A percentile compares a stretch with the other conserved stretches of the same genome.
Conservation (phyloP, 2,888 invertebrate species). For the Julus scandinavius region DNA sequence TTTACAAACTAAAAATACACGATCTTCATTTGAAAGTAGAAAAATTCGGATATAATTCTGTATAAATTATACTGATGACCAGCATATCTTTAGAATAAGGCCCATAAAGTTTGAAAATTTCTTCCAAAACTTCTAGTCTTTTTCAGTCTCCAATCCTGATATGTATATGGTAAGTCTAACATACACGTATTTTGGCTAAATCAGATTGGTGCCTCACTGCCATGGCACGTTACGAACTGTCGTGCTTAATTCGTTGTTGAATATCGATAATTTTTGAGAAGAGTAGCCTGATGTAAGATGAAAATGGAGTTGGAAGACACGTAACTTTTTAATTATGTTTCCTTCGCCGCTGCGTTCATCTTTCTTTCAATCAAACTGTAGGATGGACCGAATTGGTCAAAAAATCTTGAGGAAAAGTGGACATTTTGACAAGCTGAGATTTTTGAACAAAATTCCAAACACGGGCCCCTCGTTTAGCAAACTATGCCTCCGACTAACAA, state of each 20-base stretch:
- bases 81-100: too few species aligned
- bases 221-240: background rate
- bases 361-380: background rate
- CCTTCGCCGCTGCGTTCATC: background rate
- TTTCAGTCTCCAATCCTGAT: background rate
- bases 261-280: constrained; percentile 3
- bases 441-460: background rate
- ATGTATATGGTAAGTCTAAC: background rate
- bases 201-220: background rate
- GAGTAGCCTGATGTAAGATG: background rate
- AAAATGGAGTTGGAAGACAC: background rate
- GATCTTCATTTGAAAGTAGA: too few species aligned
- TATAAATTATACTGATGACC: too few species aligned
- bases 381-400: constrained; percentile 22
- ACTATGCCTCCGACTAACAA: background rate
- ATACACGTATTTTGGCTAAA: background rate
- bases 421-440: constrained; percentile 13
- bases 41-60: too few species aligned
- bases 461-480: background rate
- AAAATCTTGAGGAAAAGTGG: background rate
- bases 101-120: background rate
- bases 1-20: too few species aligned
- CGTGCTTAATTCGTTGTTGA: background rate
- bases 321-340: constrained; percentile 30
- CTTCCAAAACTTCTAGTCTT: background rate